phyloP scores from a whole-genome alignment of 1,140 invertebrate species.

The Tetramorium parvispinum region DNA sequence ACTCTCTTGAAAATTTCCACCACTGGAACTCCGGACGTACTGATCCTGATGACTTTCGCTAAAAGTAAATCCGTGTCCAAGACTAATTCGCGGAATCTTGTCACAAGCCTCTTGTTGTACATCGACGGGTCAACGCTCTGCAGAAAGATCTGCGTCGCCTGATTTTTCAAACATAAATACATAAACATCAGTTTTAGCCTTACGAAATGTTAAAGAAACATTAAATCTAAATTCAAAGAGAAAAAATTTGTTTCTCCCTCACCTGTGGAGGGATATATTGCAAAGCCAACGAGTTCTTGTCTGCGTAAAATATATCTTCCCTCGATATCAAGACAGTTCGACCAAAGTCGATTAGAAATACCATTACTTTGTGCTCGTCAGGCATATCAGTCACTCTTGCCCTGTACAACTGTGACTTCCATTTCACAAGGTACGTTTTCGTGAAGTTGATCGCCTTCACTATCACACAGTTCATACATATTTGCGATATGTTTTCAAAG shows the following conservation, averaged over 20 bases:
- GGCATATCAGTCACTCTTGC: conserved; percentile 77
- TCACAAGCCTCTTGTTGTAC: conserved; percentile 81
- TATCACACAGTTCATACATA: conserved; percentile 64
- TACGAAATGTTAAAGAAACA: neutral
- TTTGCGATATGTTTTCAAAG: conserved; percentile 67
- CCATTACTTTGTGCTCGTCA: conserved; percentile 70
- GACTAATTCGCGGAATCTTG: conserved; percentile 84
- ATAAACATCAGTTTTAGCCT: neutral
- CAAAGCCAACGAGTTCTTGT: conserved; percentile 78
- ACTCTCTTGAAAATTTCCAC: conserved; percentile 88
- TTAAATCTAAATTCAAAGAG: neutral
- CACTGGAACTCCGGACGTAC: conserved; percentile 74
- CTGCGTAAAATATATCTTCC: conserved; percentile 78
- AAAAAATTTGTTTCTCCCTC: conserved; percentile 37
- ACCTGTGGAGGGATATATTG: conserved; percentile 81
- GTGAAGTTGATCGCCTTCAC: conserved; percentile 61
- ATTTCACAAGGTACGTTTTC: conserved; percentile 82
- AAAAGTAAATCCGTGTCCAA: conserved; percentile 83
- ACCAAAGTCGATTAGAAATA: conserved; percentile 85
- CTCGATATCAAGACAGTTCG: conserved; percentile 77
- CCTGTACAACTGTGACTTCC: conserved; percentile 78
- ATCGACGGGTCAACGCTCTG: conserved; percentile 84
- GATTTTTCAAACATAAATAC: conserved; percentile 36
- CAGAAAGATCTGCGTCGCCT: conserved; percentile 86
- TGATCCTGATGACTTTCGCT: conserved; percentile 79